Evolutionary conservation across 2,113 vertebrate genomes (phyloP).

Genomic region (Hyaena hyaena): DNA sequence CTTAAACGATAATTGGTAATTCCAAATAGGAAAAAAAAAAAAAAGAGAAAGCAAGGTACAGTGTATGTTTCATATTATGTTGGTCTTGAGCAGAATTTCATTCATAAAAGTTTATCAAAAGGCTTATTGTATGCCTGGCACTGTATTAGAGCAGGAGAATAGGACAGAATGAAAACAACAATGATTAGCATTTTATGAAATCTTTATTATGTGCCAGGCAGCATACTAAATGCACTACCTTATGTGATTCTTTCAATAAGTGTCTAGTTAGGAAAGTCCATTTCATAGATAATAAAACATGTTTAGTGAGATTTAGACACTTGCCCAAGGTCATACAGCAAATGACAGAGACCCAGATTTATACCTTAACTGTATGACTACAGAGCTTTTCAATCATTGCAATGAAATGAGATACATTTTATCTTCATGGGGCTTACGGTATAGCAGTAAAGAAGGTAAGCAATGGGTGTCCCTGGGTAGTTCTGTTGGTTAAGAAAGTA

Average conservation of each 20-base stretch:
- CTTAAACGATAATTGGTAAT: neutral
- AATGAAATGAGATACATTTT: neutral
- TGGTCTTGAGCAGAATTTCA: conserved; percentile 3
- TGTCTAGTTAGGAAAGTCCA: neutral
- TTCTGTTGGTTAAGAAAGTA: neutral
- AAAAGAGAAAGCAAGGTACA: neutral
- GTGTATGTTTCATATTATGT: neutral
- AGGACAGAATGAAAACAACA: neutral
- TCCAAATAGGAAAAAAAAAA: neutral
- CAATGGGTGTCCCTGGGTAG: neutral
- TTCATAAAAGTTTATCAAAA: neutral
- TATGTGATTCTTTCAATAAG: neutral
- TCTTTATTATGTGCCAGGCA: neutral
- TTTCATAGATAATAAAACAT: neutral
- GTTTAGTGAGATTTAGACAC: neutral
- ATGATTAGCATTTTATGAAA: neutral
- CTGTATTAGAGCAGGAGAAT: too few relatives aligned
- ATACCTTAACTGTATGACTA: neutral
- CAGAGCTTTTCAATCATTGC: neutral
- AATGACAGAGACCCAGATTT: neutral
- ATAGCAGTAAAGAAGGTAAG: neutral
- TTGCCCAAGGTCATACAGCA: neutral
- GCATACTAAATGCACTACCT: neutral
- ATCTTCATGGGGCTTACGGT: neutral
- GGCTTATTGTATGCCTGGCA: neutral